Base-by-base conservation (phyloP, 2,797 vertebrate genomes). In the Acridotheres tristis region DNA sequence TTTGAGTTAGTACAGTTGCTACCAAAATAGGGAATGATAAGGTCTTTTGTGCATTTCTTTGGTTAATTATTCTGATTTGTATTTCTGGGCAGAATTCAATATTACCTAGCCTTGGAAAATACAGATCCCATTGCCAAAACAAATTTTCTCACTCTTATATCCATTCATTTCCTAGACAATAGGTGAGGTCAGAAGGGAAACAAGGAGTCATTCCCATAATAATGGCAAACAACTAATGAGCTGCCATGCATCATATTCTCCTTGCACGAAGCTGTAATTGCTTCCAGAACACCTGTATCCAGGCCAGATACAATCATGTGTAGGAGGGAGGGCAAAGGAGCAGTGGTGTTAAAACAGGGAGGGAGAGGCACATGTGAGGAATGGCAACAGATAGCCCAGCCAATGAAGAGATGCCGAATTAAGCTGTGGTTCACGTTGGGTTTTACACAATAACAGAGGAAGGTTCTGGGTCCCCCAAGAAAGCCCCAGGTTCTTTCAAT, bases 111-210 rank as follows among this genome's bases (percentile, higher is more conserved):
- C 77, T 68, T 57, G 88, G 80, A 97, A 96, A 94, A 86, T 58
- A 88, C 68, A 85, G 71, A 80, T 62, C 71, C 61, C 58, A 30
- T 42, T 94, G 93, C 94, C 96, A 96, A 93, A 95, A 95, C 62
- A 95, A 82, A 93, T 90, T 94, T 93, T 92, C 88, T 87, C 88
- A 74, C 78, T 96, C 78, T 75, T 89, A 53, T 74, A 90, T 84
- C 92, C 80, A 94, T 95, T 96, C 67, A 91, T 94, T 86, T 93
- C 71, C 81, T 77, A 93, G 50, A 94, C 93, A 97, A 96, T 96
- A 96, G 91, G 80, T 95, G 89, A 90, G 91, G 83, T 94, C 91
- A 96, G 80, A 93, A 94, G 57, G 93, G 93, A 96, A 96, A 68
- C 47, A 75, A 94, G 83, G 65, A 95, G 89, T 95, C 94, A 94